Conservation (phyloP, 2,113 vertebrate genomes). For the Pica pica region DNA sequence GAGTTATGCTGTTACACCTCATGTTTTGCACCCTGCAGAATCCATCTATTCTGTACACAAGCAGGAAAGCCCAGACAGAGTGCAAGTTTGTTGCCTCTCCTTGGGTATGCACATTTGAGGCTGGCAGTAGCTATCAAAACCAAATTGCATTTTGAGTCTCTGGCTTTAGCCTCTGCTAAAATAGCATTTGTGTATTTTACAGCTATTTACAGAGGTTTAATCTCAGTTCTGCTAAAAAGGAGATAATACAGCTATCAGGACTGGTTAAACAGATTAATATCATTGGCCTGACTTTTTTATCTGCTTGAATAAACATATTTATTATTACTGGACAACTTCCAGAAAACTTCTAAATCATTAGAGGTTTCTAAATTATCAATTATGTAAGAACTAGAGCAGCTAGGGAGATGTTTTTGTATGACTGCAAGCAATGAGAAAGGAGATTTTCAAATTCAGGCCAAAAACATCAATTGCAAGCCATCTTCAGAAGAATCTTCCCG, state of each 20-base stretch:
- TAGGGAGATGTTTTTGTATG: neutral
- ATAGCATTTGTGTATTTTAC: neutral
- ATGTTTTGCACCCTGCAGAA: slow-evolving; percentile 18
- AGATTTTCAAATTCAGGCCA: neutral
- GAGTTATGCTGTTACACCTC: slow-evolving; percentile 20
- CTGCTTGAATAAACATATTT: slow-evolving; percentile 30
- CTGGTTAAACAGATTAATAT: neutral
- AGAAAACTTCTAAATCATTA: neutral
- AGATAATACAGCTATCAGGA: neutral
- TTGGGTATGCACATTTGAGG: neutral
- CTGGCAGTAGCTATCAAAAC: neutral
- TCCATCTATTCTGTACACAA: neutral
- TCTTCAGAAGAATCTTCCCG: neutral
- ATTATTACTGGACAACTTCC: neutral
- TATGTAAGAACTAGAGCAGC: neutral
- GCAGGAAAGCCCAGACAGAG: neutral
- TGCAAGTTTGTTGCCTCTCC: neutral
- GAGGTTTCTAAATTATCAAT: slow-evolving; percentile 2
- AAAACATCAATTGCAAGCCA: neutral
- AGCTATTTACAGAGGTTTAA: slow-evolving; percentile 1
- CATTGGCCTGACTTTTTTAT: neutral
- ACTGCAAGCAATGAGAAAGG: neutral
- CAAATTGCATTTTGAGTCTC: neutral
- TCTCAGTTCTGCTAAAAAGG: neutral
- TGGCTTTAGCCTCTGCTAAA: neutral